Evolutionary conservation across 2,888 invertebrate genomes (phyloP), one percentile per base, ranked within the genome.

Genomic region (Cryptocephalus moraei): DNA sequence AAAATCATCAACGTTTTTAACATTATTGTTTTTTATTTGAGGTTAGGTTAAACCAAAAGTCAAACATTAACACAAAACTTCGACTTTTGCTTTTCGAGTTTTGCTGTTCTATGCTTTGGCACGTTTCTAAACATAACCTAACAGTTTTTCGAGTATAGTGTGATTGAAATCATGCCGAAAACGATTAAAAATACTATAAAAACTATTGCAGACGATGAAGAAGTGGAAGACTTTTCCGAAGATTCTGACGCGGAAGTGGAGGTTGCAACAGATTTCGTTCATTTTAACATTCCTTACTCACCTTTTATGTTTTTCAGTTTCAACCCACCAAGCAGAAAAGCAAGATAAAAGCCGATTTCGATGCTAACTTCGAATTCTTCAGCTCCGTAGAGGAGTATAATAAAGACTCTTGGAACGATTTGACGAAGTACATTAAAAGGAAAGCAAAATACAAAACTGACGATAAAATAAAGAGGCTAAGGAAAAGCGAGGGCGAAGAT

Each of bases 171-270:
- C 22, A 22, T 22, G 22, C 6, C 22, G 22, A 6, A 22, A 2
- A 6, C 6, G 2, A 22, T 22, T 32, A 32, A 42, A 32, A 33
- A 43, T 2, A 52, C 91, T 54, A 84, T 92, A 47, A 80, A 81
- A 71, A 92, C 92, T 0, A 92, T 93, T 49, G 78, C 81, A 36
- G 91, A 91, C 51, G 86, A 85, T 54, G 84, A 87, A 46, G 85
- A 87, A 64, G 82, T 92, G 0, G 81, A 85, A 58, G 75, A 89
- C 73, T 83, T 79, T 53, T 88, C 88, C 0, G 86, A 86, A 61
- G 82, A 84, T 66, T 89, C 89, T 0, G 88, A 89, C 62, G 80
- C 78, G 49, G 90, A 90, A 77, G 72, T 84, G 22, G 87, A 88
- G 69, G 90, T 89, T 69, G 64, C 70, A 59, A 45, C 42, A 34